A percentile compares a stretch with the other conserved stretches of the same genome.
phyloP scores from a whole-genome alignment of 2,113 vertebrate genomes.

The Hippolais icterina region DNA sequence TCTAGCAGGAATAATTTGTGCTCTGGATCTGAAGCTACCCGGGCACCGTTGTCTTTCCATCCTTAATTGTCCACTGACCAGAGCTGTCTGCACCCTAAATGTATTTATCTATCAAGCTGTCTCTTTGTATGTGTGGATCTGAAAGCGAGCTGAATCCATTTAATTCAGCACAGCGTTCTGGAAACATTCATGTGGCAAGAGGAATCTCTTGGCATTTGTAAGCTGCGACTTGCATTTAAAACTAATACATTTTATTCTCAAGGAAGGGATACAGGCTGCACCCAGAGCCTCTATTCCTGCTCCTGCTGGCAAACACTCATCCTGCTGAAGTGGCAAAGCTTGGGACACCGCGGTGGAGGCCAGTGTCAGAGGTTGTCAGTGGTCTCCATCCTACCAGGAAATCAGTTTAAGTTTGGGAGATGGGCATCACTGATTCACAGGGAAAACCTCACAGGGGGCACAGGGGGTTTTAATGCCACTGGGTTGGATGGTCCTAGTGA shows the following conservation, averaged over 20 bases:
- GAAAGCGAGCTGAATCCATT: neutral
- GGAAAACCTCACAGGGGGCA: neutral
- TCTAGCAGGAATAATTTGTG: slow-evolving; percentile 13
- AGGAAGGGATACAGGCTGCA: neutral
- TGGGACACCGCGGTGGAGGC: neutral
- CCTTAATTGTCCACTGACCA: slow-evolving; percentile 35
- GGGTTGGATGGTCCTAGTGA: neutral
- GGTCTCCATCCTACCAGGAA: slow-evolving; percentile 28
- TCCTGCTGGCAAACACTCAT: neutral
- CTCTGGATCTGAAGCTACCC: neutral
- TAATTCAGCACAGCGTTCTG: slow-evolving; percentile 40
- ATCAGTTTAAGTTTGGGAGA: neutral
- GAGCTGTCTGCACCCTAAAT: slow-evolving; percentile 27
- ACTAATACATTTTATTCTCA: neutral
- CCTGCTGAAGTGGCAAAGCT: neutral
- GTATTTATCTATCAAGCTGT: slow-evolving; percentile 46
- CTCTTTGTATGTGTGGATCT: neutral
- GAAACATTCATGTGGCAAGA: slow-evolving; percentile 5
- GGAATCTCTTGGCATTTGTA: slow-evolving; percentile 47
- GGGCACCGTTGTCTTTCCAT: neutral
- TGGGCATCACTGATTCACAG: rapidly evolving
- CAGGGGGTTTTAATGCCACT: rapidly evolving
- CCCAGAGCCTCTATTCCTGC: neutral
- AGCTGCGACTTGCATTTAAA: slow-evolving; percentile 23
- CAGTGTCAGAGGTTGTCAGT: neutral